phyloP scores from a whole-genome alignment of 1,140 invertebrate species.

The Neodiprion virginianus region DNA sequence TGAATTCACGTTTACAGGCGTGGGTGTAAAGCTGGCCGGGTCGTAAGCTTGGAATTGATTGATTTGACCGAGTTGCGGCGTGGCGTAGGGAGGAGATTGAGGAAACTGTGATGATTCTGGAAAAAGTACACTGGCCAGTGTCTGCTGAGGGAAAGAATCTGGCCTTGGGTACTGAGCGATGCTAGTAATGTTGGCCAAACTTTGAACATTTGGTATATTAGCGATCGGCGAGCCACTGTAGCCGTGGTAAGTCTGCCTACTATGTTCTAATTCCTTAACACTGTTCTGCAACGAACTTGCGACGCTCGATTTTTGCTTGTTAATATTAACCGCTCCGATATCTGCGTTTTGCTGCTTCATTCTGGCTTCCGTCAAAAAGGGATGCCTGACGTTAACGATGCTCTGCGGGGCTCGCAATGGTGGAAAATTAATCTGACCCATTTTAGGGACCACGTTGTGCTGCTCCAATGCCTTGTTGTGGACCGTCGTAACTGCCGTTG shows the following conservation, averaged over 20 bases:
- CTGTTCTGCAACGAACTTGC: conserved; percentile 24
- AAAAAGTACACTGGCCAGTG: conserved; percentile 41
- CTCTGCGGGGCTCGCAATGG: conserved; percentile 47
- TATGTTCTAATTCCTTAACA: conserved; percentile 36
- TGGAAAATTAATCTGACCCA: conserved; percentile 45
- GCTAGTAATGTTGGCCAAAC: conserved; percentile 35
- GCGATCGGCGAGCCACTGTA: conserved; percentile 37
- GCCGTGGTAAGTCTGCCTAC: conserved; percentile 36
- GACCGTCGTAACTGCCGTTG: neutral
- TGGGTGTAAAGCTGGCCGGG: conserved; percentile 39
- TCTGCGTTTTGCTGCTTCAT: conserved; percentile 35
- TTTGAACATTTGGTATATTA: conserved; percentile 36
- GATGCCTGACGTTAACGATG: conserved; percentile 47
- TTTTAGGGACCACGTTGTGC: conserved; percentile 34
- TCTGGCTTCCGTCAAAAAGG: conserved; percentile 43
- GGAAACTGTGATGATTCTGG: conserved; percentile 44
- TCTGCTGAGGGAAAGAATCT: conserved; percentile 41
- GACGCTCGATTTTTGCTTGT: neutral
- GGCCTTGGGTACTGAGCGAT: conserved; percentile 42
- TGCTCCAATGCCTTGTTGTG: conserved; percentile 38
- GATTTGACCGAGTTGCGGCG: conserved; percentile 39
- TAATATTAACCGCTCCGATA: neutral
- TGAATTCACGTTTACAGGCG: conserved; percentile 42
- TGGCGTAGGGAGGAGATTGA: conserved; percentile 41
- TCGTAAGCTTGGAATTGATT: conserved; percentile 50